These are phyloP conservation scores for Synanthedon andrenaeformis DNA, from an alignment of 2,888 invertebrate species.

Conservation along the genomic window DNA sequence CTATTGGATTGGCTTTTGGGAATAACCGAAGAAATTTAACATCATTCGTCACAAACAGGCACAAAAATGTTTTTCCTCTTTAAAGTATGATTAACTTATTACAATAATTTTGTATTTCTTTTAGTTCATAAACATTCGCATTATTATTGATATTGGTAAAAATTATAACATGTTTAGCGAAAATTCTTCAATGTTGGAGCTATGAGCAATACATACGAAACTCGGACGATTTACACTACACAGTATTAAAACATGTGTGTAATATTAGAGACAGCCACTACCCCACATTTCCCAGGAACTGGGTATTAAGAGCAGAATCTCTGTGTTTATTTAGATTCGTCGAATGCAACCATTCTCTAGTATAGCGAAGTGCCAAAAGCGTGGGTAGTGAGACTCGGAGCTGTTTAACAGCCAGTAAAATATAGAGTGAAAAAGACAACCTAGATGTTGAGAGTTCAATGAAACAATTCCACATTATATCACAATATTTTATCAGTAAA, in stretches of 20 bases:
- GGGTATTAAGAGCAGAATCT: conserved; percentile 53
- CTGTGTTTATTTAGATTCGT: conserved; percentile 55
- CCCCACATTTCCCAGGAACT: conserved; percentile 45
- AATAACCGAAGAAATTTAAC: conserved; percentile 11
- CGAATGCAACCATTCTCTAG: conserved; percentile 46
- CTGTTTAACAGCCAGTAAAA: not conserved
- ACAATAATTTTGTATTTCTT: too few species aligned
- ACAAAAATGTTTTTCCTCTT: too few species aligned
- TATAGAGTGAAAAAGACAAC: not conserved
- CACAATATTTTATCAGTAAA: too few species aligned
- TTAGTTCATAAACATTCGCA: too few species aligned
- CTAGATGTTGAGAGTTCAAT: too few species aligned
- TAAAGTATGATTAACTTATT: too few species aligned
- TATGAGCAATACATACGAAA: not conserved
- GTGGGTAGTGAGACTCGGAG: conserved; percentile 39
- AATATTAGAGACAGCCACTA: conserved; percentile 9
- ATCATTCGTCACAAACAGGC: too few species aligned
- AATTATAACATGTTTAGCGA: too few species aligned
- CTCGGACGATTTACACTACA: not conserved
- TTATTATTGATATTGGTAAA: too few species aligned
- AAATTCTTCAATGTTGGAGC: too few species aligned
- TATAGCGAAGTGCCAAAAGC: conserved; percentile 47
- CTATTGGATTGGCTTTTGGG: conserved; percentile 12
- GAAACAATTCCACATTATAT: too few species aligned
- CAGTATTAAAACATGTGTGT: not conserved